Percentiles rank a stretch among this genome's conserved stretches.
phyloP scores from a whole-genome alignment of 2,888 invertebrate genomes.

The Stenoptilia bipunctidactyla region DNA sequence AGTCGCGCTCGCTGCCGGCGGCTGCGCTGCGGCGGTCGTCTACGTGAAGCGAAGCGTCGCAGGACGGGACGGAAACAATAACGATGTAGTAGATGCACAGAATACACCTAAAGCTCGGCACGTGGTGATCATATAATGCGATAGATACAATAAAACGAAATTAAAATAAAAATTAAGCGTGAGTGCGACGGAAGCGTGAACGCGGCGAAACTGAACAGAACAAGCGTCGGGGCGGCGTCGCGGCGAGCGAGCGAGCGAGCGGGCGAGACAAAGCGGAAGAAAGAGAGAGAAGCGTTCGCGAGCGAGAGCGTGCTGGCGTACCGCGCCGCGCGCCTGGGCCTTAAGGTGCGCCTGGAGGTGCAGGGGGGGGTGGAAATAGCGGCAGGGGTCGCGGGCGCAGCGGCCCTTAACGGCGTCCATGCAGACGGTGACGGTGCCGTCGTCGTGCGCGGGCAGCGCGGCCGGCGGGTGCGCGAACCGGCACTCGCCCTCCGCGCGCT shows the following conservation, averaged over 20 bases:
- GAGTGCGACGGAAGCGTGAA: slow-evolving; percentile 71
- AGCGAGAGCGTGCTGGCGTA: slow-evolving; percentile 79
- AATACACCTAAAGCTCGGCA: slow-evolving; percentile 71
- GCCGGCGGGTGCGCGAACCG: slow-evolving; percentile 99
- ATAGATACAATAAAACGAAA: slow-evolving; percentile 51
- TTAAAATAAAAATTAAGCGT: slow-evolving; percentile 53
- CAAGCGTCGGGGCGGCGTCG: slow-evolving; percentile 66
- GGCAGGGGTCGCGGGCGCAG: slow-evolving; percentile 99
- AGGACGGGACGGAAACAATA: slow-evolving; percentile 71
- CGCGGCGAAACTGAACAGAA: slow-evolving; percentile 56
- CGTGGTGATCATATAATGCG: slow-evolving; percentile 64
- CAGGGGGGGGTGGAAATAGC: slow-evolving; percentile 99
- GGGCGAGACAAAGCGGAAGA: slow-evolving; percentile 38
- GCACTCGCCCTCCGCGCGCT: slow-evolving; percentile 97
- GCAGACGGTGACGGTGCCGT: slow-evolving; percentile 99
- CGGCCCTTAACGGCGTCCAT: slow-evolving; percentile 99
- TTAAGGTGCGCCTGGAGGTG: slow-evolving; percentile 99
- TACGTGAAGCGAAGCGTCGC: slow-evolving; percentile 72
- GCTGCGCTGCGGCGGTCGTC: slow-evolving; percentile 71
- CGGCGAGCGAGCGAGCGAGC: slow-evolving; percentile 62
- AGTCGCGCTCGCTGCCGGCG: slow-evolving; percentile 75
- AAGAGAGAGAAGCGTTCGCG: slow-evolving; percentile 26
- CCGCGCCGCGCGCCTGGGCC: slow-evolving; percentile 96
- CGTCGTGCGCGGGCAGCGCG: slow-evolving; percentile 95
- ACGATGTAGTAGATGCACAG: slow-evolving; percentile 71